Evolutionary conservation across 53 echinoderm and acorn worm species (phyloP).

Genomic region (Paelopatides confundens): DNA sequence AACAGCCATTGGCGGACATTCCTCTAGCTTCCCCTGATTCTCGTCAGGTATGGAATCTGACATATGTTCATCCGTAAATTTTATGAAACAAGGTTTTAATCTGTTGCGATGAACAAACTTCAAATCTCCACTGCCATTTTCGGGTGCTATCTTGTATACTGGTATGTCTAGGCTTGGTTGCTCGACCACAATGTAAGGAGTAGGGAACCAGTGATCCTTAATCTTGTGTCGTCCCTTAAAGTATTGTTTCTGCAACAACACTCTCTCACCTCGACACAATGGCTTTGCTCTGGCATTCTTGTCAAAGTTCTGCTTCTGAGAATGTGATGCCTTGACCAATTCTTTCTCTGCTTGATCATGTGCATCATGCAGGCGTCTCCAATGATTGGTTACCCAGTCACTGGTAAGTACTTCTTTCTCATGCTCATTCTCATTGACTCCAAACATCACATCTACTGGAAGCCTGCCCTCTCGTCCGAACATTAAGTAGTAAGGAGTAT

Average conservation of each 20-base stretch:
- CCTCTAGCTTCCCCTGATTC: too few relatives aligned
- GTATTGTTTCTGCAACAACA: neutral
- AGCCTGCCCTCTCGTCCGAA: constrained; percentile 27
- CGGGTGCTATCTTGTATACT: too few relatives aligned
- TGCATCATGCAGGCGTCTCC: constrained; percentile 15
- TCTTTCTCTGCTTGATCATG: neutral
- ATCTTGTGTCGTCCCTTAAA: neutral
- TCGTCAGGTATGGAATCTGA: too few relatives aligned
- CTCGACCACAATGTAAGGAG: neutral
- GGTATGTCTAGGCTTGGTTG: neutral
- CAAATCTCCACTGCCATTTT: too few relatives aligned
- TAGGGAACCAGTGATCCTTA: too few relatives aligned
- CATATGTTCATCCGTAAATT: neutral
- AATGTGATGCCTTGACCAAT: neutral
- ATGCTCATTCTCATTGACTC: too few relatives aligned
- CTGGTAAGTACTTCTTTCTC: neutral
- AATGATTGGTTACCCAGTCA: too few relatives aligned
- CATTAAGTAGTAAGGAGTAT: constrained; percentile 34
- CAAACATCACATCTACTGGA: constrained; percentile 7
- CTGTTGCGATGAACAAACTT: too few relatives aligned
- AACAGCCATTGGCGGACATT: too few relatives aligned
- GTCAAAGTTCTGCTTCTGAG: too few relatives aligned
- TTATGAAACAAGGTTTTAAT: too few relatives aligned
- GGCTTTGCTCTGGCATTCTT: too few relatives aligned
- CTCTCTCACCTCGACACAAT: neutral